Base-by-base conservation (phyloP, 2,113 vertebrate genomes). In the Catagonus wagneri region DNA sequence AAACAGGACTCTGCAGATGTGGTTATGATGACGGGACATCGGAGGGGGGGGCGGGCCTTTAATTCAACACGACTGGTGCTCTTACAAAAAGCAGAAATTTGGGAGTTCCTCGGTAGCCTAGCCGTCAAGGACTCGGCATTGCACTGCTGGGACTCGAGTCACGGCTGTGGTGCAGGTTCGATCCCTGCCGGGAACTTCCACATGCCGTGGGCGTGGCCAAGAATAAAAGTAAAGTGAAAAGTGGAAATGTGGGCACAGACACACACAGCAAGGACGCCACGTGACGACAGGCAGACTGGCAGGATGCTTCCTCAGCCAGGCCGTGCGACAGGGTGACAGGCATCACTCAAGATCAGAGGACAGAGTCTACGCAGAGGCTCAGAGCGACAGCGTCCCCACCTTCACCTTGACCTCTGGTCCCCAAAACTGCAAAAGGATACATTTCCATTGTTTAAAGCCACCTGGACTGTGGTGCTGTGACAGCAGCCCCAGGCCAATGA, bases 401-500 rank as follows among this genome's bases (percentile, higher is more conserved):
- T 1, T 29, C 79, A 23, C 69, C 17, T 14, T 6, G 20, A 61
- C 34, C 11, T 74, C 58, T 3, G 13, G 81, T 19, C 58, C 11
- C 29, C 15, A 29, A 34, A 20, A 19, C n/a, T 1, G 32, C 14
- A 0, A 14, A 22, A 52, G 25, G 11, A 54, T 6, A 29, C 9
- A 34, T 11, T 27, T 27, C 19, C 7, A 7, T 16, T 1, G 25
- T 56, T 19, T 32, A 27, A 29, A 54, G 65, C 32, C 29, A 61
- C 61, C 63, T 22, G 6, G 44, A 6, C 12, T 0, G 32, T 19
- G 50, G 19, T 0, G 2, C 52, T 6, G 25, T 19, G 36, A 34
- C 2, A 7, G 60, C 32, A 0, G 25, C n/a, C 50, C 6, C 1
- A 1, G 44, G 63, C 58, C 1, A 7, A 7, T 0, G 52, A 15